A percentile compares a stretch with the other conserved stretches of the same genome.
Evolutionary conservation across 2,113 vertebrate genomes (phyloP).

Genomic region (Oryzias melastigma): DNA sequence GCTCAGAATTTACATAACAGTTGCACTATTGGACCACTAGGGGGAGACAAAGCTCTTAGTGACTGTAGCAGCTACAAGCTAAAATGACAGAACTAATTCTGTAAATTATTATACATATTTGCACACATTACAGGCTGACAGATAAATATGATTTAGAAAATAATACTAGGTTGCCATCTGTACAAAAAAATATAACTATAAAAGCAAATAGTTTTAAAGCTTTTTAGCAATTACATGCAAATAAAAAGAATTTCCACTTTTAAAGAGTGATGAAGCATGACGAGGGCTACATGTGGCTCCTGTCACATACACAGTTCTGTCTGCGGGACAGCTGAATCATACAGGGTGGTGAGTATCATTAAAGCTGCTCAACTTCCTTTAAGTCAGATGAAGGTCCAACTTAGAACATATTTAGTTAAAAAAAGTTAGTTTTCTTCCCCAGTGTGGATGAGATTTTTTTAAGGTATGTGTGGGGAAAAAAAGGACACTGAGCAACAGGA

Average conservation of each 20-base stretch:
- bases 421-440: neutral
- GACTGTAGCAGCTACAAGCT: neutral
- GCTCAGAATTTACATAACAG: neutral
- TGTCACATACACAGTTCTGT: constrained; percentile 9
- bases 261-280: neutral
- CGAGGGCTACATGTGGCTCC: constrained; percentile 4
- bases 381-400: constrained; percentile 19
- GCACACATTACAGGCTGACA: too few relatives aligned
- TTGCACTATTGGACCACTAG: constrained; percentile 43
- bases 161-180: too few relatives aligned
- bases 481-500: constrained; percentile 4
- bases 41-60: constrained; percentile 58
- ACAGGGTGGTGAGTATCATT: constrained; percentile 22
- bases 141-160: too few relatives aligned
- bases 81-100: neutral
- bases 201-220: too few relatives aligned
- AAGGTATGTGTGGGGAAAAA: neutral
- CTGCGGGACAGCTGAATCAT: constrained; percentile 27
- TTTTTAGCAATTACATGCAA: neutral
- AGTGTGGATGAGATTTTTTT: neutral
- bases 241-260: neutral
- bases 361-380: constrained; percentile 15
- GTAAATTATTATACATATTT: neutral
- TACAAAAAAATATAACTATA: too few relatives aligned
- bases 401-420: constrained; percentile 15